Percentiles rank a stretch among this genome's conserved stretches.
Evolutionary conservation across 23 tunicate genomes (phyloP).

Genomic region (Phallusia fumigata): DNA sequence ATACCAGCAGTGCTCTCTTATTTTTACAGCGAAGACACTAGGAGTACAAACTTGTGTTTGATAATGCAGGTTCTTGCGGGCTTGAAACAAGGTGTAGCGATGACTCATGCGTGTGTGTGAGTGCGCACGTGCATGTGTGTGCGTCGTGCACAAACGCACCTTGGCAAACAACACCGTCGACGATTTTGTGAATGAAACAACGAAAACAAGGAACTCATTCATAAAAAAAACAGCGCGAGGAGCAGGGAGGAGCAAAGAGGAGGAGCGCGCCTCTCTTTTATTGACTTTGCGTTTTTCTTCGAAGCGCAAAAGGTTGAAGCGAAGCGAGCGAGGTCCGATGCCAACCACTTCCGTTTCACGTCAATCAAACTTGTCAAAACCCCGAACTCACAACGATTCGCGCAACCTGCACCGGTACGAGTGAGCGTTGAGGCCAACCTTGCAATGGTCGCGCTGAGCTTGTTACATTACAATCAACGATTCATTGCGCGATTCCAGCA

Average conservation of each 20-base stretch:
- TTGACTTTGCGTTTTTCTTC: neutral
- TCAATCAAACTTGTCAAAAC: slow-evolving; percentile 14
- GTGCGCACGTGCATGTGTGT: too few relatives aligned
- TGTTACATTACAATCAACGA: too few relatives aligned
- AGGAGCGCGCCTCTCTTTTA: neutral
- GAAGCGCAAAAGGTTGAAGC: neutral
- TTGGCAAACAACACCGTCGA: neutral
- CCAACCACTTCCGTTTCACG: slow-evolving; percentile 8
- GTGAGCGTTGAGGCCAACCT: neutral
- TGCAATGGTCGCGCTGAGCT: too few relatives aligned
- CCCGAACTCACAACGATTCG: neutral
- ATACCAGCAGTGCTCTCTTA: too few relatives aligned
- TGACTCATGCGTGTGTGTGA: too few relatives aligned
- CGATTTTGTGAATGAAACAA: neutral
- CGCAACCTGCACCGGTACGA: neutral
- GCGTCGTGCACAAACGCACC: neutral
- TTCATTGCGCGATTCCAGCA: too few relatives aligned
- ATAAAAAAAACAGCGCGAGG: neutral
- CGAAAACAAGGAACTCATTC: neutral
- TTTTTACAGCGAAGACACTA: too few relatives aligned
- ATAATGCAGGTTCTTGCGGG: too few relatives aligned
- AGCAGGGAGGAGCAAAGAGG: neutral
- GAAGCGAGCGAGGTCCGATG: neutral
- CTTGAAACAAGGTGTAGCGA: too few relatives aligned
- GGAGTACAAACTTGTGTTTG: too few relatives aligned